Evolutionary conservation across 2,888 invertebrate species (phyloP), one percentile per base, ranked within the genome.

Genomic region (Rhopalosiphum nymphaeae): DNA sequence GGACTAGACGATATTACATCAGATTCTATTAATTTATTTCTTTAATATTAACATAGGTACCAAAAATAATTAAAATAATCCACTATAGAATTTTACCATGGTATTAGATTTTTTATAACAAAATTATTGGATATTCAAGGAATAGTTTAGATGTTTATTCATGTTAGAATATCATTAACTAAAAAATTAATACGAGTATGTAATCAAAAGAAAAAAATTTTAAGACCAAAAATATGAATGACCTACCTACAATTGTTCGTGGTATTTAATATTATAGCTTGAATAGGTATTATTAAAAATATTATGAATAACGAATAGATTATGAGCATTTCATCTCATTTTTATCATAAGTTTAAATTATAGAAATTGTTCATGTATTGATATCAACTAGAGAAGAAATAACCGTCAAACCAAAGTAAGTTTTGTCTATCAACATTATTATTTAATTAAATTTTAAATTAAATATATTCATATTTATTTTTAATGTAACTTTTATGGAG

Each of bases 1-100:
- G n/a, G 53, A 89, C 67, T 89, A 93, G 92, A 93, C 3, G 49
- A 92, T 29, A 78, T 78, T 84, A 29, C 26, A 85, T 86, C 21
- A 57, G 56, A n/a, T 57, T 91, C 11, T 56, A 25, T 29, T 56
- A 85, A 21, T 44, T 57, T 67, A 92, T 10, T 91, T n/a, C 1
- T 67, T 42, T 49, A 49, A 67, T 42, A 85, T 21, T 92, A 67
- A 53, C 29, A 49, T 46, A 53, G 53, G n/a, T 86, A 49, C 86
- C 3, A 61, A 16, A 3, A 91, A 44, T 91, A 91, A 91, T 91
- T 56, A 9, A 56, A 91, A 91, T 56, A 44, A n/a, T 25, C 2
- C 7, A 56, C 11, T 25, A 44, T 21, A 49, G 16, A 92, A 67
- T 57, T 56, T 53, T 25, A 91, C 53, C 16, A 16, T 25, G 26